These are phyloP conservation scores for Sebastes diaconus DNA, from an alignment of 2,797 vertebrate species.

Conservation along the genomic window DNA sequence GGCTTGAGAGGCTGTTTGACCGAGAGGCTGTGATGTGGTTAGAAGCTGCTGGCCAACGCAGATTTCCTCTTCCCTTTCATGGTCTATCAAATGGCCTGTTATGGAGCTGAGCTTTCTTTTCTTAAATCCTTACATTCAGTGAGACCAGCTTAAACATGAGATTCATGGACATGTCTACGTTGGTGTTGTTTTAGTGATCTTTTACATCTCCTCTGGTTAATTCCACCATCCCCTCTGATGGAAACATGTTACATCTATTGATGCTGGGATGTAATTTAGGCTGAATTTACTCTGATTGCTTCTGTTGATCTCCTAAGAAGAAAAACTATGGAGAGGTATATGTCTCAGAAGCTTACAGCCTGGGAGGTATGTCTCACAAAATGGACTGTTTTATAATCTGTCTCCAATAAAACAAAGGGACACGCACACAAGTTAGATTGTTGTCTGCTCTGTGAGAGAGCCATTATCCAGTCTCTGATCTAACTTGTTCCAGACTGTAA, in stretches of 20 bases:
- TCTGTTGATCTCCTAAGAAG: conserved; percentile 46
- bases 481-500: conserved; percentile 38
- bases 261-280: conserved; percentile 22
- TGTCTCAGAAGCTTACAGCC: conserved; percentile 16
- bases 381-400: conserved; percentile 43
- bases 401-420: conserved; percentile 32
- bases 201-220: conserved; percentile 35
- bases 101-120: conserved; percentile 30
- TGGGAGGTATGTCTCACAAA: conserved; percentile 12
- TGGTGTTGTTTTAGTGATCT: conserved; percentile 43
- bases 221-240: conserved; percentile 12
- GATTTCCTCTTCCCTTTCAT: conserved; percentile 52
- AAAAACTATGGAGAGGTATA: conserved; percentile 27
- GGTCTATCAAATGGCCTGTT: conserved; percentile 45
- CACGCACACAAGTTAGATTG: conserved; percentile 1
- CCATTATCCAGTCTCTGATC: conserved; percentile 22
- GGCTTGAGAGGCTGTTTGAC: conserved; percentile 30
- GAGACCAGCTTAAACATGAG: conserved; percentile 7
- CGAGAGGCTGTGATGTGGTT: conserved; percentile 55
- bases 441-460: conserved; percentile 53
- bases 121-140: conserved; percentile 30
- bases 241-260: conserved; percentile 41
- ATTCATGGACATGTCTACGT: conserved; percentile 31
- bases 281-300: neutral
- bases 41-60: conserved; percentile 15